Evolutionary conservation across 2,797 vertebrate species (phyloP).

Genomic region (Sebastes itinus): DNA sequence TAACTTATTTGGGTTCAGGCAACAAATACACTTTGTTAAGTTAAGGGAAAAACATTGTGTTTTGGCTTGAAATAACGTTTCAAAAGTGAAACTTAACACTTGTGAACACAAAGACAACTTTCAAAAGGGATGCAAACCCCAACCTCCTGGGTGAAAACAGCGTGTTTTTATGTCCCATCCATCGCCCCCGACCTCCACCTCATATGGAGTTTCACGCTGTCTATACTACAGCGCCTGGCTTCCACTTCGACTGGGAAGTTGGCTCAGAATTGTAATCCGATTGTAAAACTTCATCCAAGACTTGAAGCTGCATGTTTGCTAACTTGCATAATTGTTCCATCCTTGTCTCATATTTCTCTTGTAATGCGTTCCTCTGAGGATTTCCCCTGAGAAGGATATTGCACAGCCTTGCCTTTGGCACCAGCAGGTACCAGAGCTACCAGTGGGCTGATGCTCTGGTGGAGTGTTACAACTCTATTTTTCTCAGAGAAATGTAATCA

Average conservation of each 20-base stretch:
- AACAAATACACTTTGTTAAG: no score
- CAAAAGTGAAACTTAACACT: no score
- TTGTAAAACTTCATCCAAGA: slow-evolving; percentile 3
- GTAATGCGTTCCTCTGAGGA: slow-evolving; percentile 29
- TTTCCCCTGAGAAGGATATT: slow-evolving; percentile 41
- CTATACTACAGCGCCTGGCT: no score
- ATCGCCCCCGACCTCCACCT: no score
- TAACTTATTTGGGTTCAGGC: fast-evolving
- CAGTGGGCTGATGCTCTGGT: slow-evolving; percentile 22
- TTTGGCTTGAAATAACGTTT: no score
- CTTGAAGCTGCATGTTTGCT: slow-evolving; percentile 17
- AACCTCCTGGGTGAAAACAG: no score
- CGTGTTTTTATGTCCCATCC: no score
- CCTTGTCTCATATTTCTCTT: slow-evolving; percentile 22
- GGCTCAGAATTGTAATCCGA: not conserved
- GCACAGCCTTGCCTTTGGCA: slow-evolving; percentile 36
- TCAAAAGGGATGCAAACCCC: no score
- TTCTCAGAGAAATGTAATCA: slow-evolving; percentile 30
- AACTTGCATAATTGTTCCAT: slow-evolving; percentile 36
- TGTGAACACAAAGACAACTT: no score
- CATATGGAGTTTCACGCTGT: no score
- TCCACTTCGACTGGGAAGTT: not conserved
- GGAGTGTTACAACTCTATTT: slow-evolving; percentile 25
- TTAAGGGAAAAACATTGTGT: no score
- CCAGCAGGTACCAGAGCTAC: slow-evolving; percentile 23